Conservation (phyloP, 2,888 invertebrate species). For the Flabesymbios commensalis region DNA sequence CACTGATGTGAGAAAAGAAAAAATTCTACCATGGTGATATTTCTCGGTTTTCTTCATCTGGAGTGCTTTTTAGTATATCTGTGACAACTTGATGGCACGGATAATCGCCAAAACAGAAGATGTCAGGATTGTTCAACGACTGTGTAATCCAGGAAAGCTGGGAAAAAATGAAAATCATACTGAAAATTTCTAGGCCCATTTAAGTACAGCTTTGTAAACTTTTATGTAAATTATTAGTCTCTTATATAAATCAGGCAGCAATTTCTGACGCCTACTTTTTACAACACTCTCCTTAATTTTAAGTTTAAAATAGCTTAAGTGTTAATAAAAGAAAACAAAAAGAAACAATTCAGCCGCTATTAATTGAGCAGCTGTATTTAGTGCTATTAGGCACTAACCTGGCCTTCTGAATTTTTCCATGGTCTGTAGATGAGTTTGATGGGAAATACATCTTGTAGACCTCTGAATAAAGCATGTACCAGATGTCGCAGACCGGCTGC, state of each 20-base stretch:
- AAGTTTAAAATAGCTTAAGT: too few species aligned
- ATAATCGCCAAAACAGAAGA: constrained; percentile 92
- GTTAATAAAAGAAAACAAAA: too few species aligned
- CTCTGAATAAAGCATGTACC: constrained; percentile 79
- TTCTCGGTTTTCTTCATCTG: constrained; percentile 93
- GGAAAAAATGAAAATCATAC: constrained; percentile 16
- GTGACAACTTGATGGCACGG: constrained; percentile 84
- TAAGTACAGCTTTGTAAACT: too few species aligned
- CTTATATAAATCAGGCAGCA: too few species aligned
- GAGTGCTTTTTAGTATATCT: constrained; percentile 88
- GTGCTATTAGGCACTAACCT: too few species aligned
- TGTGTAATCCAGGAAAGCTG: constrained; percentile 81
- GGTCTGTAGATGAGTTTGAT: constrained; percentile 79
- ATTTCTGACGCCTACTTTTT: too few species aligned
- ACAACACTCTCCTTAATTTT: too few species aligned
- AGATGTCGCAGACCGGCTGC: constrained; percentile 81
- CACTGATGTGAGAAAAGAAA: too few species aligned
- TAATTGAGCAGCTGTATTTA: too few species aligned
- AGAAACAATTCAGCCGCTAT: too few species aligned
- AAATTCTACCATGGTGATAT: constrained; percentile 77
- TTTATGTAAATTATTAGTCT: too few species aligned
- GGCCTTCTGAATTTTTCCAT: constrained; percentile 93
- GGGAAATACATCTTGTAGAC: constrained; percentile 68
- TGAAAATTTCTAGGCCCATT: too few species aligned
- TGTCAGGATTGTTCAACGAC: constrained; percentile 86